phyloP scores from a whole-genome alignment of 1,140 invertebrate genomes.

The Centruroides sculpturatus region DNA sequence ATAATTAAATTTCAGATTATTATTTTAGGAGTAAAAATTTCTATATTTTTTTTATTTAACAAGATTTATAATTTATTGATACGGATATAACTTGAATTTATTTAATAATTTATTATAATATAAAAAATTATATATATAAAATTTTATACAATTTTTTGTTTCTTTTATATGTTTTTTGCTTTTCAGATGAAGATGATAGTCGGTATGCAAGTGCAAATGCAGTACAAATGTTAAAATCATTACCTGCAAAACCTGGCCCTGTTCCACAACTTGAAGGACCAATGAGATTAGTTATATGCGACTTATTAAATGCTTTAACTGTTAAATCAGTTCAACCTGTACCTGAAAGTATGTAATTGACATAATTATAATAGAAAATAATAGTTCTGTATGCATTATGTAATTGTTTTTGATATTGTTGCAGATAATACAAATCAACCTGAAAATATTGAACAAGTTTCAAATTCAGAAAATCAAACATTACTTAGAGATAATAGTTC shows the following conservation, averaged over 20 bases:
- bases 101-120: neutral
- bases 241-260: slow-evolving; percentile 23
- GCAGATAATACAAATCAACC: neutral
- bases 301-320: slow-evolving; percentile 50
- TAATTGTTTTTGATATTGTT: too few relatives aligned
- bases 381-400: too few relatives aligned
- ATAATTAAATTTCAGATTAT: too few relatives aligned
- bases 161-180: slow-evolving; percentile 7
- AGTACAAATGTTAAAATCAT: slow-evolving; percentile 31
- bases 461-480: slow-evolving; percentile 1
- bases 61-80: too few relatives aligned
- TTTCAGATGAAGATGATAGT: slow-evolving; percentile 31
- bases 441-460: neutral
- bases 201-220: slow-evolving; percentile 25
- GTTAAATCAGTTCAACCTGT: slow-evolving; percentile 27
- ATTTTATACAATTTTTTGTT: neutral
- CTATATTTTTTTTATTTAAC: too few relatives aligned
- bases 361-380: too few relatives aligned
- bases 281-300: slow-evolving; percentile 38
- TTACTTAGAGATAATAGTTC: slow-evolving; percentile 13
- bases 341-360: slow-evolving; percentile 19
- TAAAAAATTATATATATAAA: neutral
- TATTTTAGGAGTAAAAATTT: too few relatives aligned
- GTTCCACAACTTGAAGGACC: slow-evolving; percentile 11
- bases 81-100: too few relatives aligned